A percentile compares a stretch with the other conserved stretches of the same genome.
Conservation (phyloP, 2,888 invertebrate species). For the Molorchus minor region DNA sequence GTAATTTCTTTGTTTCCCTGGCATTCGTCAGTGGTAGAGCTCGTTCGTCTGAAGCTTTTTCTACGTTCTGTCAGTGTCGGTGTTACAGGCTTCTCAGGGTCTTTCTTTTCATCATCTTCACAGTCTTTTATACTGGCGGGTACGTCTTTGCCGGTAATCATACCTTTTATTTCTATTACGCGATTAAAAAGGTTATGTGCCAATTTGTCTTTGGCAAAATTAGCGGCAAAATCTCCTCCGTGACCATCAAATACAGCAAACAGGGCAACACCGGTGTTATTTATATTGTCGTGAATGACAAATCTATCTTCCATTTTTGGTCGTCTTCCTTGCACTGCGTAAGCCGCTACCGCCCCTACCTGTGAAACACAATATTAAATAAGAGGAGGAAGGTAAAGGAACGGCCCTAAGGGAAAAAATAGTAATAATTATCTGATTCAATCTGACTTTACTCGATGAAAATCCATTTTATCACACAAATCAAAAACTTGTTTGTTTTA, state of each 20-base stretch:
- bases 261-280: constrained; percentile 84
- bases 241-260: constrained; percentile 96
- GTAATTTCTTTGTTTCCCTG: constrained; percentile 67
- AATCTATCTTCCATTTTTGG: constrained; percentile 95
- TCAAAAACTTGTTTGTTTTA: too few species aligned
- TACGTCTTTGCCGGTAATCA: constrained; percentile 68
- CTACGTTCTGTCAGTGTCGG: constrained; percentile 65
- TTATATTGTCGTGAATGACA: constrained; percentile 85
- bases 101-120: constrained; percentile 64
- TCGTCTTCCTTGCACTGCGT: constrained; percentile 89
- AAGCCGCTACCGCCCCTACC: constrained; percentile 82
- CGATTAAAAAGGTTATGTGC: constrained; percentile 82
- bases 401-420: too few species aligned
- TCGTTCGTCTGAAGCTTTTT: constrained; percentile 74
- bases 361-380: too few species aligned
- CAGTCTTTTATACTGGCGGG: constrained; percentile 52
- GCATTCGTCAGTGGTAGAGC: constrained; percentile 66
- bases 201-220: constrained; percentile 89
- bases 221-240: constrained; percentile 94
- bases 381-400: too few species aligned
- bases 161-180: constrained; percentile 76
- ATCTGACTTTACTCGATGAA: too few species aligned
- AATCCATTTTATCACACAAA: too few species aligned
- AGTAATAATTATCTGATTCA: too few species aligned
- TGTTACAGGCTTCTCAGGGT: constrained; percentile 58